Conservation (phyloP, 2,797 vertebrate species). For the Smutsia gigantea region DNA sequence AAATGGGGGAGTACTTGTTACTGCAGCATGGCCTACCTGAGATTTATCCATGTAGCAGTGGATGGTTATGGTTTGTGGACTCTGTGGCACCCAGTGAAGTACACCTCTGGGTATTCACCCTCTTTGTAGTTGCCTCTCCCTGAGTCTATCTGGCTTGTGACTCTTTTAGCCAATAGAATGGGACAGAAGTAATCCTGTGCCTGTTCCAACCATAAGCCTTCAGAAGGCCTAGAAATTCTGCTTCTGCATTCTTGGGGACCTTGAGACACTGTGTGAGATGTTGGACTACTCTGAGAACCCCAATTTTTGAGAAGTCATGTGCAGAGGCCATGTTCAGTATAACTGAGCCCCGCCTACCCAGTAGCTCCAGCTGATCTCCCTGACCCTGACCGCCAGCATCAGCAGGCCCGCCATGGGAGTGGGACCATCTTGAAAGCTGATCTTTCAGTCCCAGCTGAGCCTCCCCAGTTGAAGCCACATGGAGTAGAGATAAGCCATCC, state of each 20-base stretch:
- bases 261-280: background rate
- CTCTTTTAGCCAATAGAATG: background rate
- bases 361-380: background rate
- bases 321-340: background rate
- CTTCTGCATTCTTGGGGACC: background rate
- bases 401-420: too few relatives aligned
- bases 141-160: background rate
- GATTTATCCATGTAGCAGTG: background rate
- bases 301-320: background rate
- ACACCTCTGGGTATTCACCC: background rate
- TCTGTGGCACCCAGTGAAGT: background rate
- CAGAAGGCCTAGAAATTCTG: background rate
- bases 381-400: background rate
- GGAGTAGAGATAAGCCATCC: background rate
- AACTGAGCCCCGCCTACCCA: rapidly evolving
- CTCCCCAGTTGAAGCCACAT: background rate
- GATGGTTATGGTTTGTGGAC: background rate
- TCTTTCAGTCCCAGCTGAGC: background rate
- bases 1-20: background rate
- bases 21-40: background rate
- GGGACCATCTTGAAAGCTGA: background rate
- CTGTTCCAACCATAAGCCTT: background rate
- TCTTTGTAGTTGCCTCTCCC: background rate
- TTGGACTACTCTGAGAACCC: background rate
- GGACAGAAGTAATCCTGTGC: background rate